phyloP scores from a whole-genome alignment of 2,113 vertebrate species.

The Boulengeromyrus knoepffleri region DNA sequence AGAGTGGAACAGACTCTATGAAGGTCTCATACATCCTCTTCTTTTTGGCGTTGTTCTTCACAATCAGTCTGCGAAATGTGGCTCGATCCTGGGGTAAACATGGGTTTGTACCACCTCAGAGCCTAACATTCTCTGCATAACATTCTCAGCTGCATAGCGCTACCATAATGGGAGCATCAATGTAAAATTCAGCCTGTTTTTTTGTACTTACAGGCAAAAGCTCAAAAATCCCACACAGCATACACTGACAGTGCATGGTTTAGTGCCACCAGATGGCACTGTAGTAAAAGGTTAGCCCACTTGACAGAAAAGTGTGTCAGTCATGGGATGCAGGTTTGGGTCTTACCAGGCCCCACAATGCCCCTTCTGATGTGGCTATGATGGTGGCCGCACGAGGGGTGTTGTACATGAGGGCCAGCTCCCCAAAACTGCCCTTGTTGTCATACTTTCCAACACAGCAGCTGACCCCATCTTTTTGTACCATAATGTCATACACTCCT shows the following conservation, averaged over 20 bases:
- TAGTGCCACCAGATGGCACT: not conserved
- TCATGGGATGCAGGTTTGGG: not conserved
- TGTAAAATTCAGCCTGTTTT: not conserved
- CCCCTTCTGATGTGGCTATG: constrained; percentile 80
- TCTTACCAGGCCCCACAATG: constrained; percentile 94
- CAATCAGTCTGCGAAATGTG: constrained; percentile 94
- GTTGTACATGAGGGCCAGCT: constrained; percentile 98
- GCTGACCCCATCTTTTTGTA: constrained; percentile 70
- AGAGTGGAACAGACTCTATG: constrained; percentile 91
- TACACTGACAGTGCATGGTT: not conserved
- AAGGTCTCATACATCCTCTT: constrained; percentile 87
- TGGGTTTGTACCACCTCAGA: not conserved
- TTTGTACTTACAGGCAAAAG: not conserved
- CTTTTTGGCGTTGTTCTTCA: constrained; percentile 96
- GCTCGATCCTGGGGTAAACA: constrained; percentile 72
- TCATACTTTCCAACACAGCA: constrained; percentile 84
- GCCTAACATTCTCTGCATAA: not conserved
- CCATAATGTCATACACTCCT: constrained; percentile 86
- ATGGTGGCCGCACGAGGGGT: constrained; percentile 95
- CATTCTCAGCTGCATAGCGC: too few species aligned
- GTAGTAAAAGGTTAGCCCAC: constrained; percentile 12
- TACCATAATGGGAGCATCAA: not conserved
- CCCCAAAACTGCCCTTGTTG: constrained; percentile 95
- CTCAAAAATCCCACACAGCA: not conserved
- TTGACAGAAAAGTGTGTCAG: not conserved